These are phyloP conservation scores for Macrostomum cliftonense DNA, from an alignment of 2,888 invertebrate genomes.

Conservation along the genomic window DNA sequence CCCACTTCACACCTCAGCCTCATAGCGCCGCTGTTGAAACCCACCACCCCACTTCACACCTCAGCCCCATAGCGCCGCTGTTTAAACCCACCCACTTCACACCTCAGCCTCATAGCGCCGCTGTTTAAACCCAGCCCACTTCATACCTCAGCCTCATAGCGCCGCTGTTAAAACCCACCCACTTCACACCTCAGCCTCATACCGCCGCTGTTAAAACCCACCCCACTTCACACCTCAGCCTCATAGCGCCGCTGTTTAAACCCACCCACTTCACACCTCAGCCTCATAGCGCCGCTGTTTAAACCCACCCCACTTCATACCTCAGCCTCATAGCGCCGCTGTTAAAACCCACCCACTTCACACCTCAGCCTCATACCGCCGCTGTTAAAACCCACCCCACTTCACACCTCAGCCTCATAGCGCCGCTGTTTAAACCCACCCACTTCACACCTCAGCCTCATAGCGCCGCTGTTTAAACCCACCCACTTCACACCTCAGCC, in stretches of 20 bases:
- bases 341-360: not conserved
- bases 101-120: not conserved
- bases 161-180: too few relatives aligned
- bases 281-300: not conserved
- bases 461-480: too few relatives aligned
- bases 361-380: not conserved
- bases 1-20: not conserved
- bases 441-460: not conserved
- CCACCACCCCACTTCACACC: not conserved
- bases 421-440: too few relatives aligned
- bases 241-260: not conserved
- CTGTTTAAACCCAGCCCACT: not conserved
- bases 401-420: not conserved
- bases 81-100: not conserved
- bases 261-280: not conserved
- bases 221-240: not conserved
- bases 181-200: not conserved
- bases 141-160: not conserved
- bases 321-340: not conserved
- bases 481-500: not conserved
- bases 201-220: too few relatives aligned
- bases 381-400: not conserved
- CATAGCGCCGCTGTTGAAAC: too few relatives aligned
- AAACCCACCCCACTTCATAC: not conserved
- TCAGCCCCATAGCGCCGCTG: not conserved